phyloP scores from a whole-genome alignment of 1,140 invertebrate species.

The Helicoverpa armigera region DNA sequence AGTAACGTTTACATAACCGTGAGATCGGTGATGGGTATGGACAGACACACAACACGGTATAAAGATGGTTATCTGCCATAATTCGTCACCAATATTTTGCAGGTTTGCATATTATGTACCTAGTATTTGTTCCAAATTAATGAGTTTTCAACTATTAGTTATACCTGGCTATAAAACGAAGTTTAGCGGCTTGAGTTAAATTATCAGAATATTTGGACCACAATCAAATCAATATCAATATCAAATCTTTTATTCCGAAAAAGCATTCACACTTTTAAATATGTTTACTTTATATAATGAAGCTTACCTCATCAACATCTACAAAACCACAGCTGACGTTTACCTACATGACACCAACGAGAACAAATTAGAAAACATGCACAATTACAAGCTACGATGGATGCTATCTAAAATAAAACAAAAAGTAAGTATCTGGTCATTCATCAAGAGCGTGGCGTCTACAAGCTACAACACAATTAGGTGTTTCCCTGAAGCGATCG shows the following conservation, averaged over 20 bases:
- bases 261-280: too few relatives aligned
- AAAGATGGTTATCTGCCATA: background rate
- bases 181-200: too few relatives aligned
- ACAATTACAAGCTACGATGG: background rate
- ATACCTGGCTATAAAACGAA: too few relatives aligned
- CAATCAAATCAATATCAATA: too few relatives aligned
- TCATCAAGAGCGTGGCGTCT: conserved; percentile 60
- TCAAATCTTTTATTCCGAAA: too few relatives aligned
- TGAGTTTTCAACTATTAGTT: too few relatives aligned
- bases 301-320: too few relatives aligned
- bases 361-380: background rate
- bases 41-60: conserved; percentile 38
- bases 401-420: conserved; percentile 58
- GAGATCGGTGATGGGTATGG: conserved; percentile 61
- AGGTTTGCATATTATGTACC: background rate
- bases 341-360: too few relatives aligned
- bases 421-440: conserved; percentile 71
- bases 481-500: conserved; percentile 76
- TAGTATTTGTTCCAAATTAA: too few relatives aligned
- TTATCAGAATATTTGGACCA: too few relatives aligned
- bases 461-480: conserved; percentile 74
- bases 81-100: background rate
- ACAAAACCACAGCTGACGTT: too few relatives aligned
- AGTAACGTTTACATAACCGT: conserved; percentile 78
- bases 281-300: too few relatives aligned